phyloP scores from a whole-genome alignment of 2,113 vertebrate species.

The Ariopsis seemanni region DNA sequence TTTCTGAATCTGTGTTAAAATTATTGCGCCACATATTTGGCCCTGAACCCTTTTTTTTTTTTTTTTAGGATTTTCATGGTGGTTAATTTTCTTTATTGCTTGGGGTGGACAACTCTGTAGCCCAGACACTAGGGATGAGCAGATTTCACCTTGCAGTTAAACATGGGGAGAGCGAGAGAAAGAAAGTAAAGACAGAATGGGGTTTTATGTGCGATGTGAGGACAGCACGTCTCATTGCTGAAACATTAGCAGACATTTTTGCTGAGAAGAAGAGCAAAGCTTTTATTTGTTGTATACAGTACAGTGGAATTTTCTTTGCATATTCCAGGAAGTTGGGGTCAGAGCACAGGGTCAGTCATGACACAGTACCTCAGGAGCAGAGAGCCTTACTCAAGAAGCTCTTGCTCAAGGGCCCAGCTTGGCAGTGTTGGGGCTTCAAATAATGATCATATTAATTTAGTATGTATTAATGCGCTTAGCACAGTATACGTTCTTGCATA shows the following conservation, averaged over 20 bases:
- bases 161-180: too few relatives aligned
- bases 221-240: background rate
- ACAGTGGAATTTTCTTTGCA: background rate
- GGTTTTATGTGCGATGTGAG: background rate
- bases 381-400: too few relatives aligned
- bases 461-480: background rate
- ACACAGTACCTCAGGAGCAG: too few relatives aligned
- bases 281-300: too few relatives aligned
- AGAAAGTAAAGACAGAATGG: background rate
- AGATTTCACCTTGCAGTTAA: background rate
- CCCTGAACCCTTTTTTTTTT: background rate
- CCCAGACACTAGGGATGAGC: too few relatives aligned
- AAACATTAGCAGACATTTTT: background rate
- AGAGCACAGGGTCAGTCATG: too few relatives aligned
- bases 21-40: background rate
- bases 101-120: background rate
- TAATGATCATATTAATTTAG: too few relatives aligned
- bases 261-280: too few relatives aligned
- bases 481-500: background rate
- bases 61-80: background rate
- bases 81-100: background rate
- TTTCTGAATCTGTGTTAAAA: background rate
- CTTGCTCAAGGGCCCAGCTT: too few relatives aligned
- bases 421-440: too few relatives aligned
- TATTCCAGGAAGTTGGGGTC: too few relatives aligned